A percentile compares a stretch with the other conserved stretches of the same genome.
phyloP scores from a whole-genome alignment of 2,797 vertebrate species.

The Champsocephalus esox region DNA sequence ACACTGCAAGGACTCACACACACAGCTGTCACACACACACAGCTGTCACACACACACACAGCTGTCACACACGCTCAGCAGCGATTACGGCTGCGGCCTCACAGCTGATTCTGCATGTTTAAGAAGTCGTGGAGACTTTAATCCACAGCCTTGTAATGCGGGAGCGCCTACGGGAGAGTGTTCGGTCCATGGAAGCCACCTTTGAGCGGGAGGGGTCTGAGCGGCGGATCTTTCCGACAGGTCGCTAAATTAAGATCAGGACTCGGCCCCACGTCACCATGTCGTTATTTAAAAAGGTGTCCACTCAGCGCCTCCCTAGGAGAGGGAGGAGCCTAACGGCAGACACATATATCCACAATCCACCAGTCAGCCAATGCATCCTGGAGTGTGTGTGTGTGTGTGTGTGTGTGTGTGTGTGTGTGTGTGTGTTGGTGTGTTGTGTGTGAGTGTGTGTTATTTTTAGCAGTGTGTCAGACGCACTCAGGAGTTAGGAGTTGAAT shows the following conservation, averaged over 20 bases:
- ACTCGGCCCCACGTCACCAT: not conserved
- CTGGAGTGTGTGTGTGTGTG: too few species aligned
- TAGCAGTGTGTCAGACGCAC: slow-evolving; percentile 19
- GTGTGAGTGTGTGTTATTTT: not conserved
- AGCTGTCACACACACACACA: slow-evolving; percentile 15
- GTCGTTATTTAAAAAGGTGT: too few species aligned
- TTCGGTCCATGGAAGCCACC: not conserved
- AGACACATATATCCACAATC: too few species aligned
- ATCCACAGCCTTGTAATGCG: slow-evolving; percentile 27
- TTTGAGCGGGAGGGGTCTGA: slow-evolving; percentile 11
- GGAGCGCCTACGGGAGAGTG: not conserved
- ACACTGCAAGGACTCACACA: not conserved
- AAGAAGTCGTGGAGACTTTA: slow-evolving; percentile 20
- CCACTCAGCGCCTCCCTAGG: too few species aligned
- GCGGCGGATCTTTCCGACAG: not conserved
- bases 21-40: slow-evolving; percentile 6
- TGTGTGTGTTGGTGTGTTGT: too few species aligned
- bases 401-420: too few species aligned
- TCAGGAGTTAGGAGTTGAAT: slow-evolving; percentile 22
- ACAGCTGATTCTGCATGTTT: slow-evolving; percentile 35
- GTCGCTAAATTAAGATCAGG: slow-evolving; percentile 55
- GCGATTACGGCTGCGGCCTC: slow-evolving; percentile 30
- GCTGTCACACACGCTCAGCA: slow-evolving; percentile 37
- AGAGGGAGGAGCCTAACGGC: too few species aligned
- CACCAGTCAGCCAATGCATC: too few species aligned